A percentile compares a stretch with the other conserved stretches of the same genome.
These are phyloP conservation scores for Ibidorhyncha struthersii DNA, from an alignment of 2,113 vertebrate species.

Conservation along the genomic window DNA sequence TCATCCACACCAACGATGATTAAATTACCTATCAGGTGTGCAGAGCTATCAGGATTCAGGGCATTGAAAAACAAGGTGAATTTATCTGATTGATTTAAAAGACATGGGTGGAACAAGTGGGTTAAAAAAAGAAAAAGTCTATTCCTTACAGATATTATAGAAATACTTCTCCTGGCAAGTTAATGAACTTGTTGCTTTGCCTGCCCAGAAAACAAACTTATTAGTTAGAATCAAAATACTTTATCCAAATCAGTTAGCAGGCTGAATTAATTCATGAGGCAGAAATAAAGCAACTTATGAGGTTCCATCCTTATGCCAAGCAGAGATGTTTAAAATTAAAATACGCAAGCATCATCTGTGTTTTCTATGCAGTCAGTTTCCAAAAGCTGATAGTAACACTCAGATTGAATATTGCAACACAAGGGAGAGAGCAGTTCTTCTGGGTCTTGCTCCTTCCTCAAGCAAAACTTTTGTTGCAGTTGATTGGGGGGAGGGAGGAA, in stretches of 20 bases:
- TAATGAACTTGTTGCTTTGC: not conserved
- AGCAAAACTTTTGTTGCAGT: constrained; percentile 18
- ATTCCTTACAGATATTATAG: not conserved
- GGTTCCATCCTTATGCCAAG: constrained; percentile 5
- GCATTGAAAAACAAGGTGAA: constrained; percentile 76
- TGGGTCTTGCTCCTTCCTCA: constrained; percentile 26
- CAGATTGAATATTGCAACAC: constrained; percentile 56
- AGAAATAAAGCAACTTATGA: constrained; percentile 21
- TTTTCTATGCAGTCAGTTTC: constrained; percentile 25
- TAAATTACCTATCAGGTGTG: constrained; percentile 84
- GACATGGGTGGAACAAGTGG: constrained; percentile 61
- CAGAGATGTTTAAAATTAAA: constrained; percentile 51
- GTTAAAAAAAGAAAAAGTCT: constrained; percentile 15
- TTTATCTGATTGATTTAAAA: constrained; percentile 82
- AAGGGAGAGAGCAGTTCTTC: not conserved
- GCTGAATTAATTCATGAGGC: constrained; percentile 24
- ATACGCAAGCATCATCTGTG: constrained; percentile 28
- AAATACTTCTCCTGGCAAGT: not conserved
- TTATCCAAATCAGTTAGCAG: constrained; percentile 49
- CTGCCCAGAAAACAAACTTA: not conserved
- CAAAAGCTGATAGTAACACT: constrained; percentile 49
- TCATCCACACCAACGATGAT: constrained; percentile 75
- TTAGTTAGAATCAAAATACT: constrained; percentile 19
- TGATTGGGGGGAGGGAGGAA: constrained; percentile 9
- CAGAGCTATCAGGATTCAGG: constrained; percentile 81